Evolutionary conservation across 37 sponge, comb jelly and placozoan genomes (phyloP), one percentile per base, ranked within the genome.

Genomic region (Oopsacas minuta): DNA sequence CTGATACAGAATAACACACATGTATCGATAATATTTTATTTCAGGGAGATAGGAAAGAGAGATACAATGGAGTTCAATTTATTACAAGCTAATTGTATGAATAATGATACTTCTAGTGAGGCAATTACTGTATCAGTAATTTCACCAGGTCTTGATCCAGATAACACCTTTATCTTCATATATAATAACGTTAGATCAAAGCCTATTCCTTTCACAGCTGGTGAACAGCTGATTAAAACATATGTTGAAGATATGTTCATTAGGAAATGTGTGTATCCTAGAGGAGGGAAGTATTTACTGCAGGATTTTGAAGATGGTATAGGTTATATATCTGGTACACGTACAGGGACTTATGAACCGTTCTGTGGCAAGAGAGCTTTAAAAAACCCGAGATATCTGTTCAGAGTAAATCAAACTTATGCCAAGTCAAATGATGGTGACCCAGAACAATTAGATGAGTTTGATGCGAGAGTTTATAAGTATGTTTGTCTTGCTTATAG

Each of bases 151-250:
- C 30, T 61, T 7, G 75, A 61, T 10, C 32, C 75, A 32, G 75
- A 61, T 12, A n/a, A 5, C 3, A 12, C 22, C 5, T 61, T 61
- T 34, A 61, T 3, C 5, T 34, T 61, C 7, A n/a, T 12, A 32
- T 61, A 32, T 12, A n/a, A n/a, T 61, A n/a, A n/a, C 22, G 28
- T 61, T 61, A 61, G 28, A 61, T 32, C 28, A 5, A 34, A 25
- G 1, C 75, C 75, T 25, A 61, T 61, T 61, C 75, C 75, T 32
- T 61, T 61, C 75, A 61, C 75, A 61, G 75, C 75, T n/a, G 30
- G 1, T 34, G 30, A 10, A 34, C 5, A 10, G 22, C 75, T 32
- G 75, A 61, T 61, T n/a, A 10, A 34, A 3, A 25, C 5, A 34
- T 3, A 25, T 25, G 28, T 61, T 34, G 75, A 61, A 34, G 22